phyloP scores from a whole-genome alignment of 2,797 vertebrate species.

The Dendrocincla fuliginosa region DNA sequence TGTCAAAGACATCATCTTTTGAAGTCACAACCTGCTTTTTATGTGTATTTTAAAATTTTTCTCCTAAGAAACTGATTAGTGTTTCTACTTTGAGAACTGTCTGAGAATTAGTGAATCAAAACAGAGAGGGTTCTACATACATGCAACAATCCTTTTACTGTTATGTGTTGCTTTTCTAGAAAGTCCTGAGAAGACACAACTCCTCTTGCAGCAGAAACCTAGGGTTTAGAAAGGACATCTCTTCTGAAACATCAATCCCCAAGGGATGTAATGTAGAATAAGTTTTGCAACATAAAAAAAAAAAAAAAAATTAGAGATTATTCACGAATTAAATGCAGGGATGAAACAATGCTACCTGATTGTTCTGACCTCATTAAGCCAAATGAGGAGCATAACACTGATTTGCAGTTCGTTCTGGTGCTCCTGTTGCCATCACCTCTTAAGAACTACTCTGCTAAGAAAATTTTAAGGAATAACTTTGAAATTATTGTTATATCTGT shows the following conservation, averaged over 20 bases:
- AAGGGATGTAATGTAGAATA: neutral
- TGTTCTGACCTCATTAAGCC: neutral
- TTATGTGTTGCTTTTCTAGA: neutral
- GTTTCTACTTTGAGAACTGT: neutral
- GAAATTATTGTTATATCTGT: neutral
- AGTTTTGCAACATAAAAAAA: neutral
- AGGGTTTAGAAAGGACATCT: neutral
- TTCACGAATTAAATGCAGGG: neutral
- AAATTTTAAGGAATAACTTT: neutral
- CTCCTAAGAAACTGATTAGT: neutral
- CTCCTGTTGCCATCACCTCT: neutral
- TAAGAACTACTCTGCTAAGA: neutral
- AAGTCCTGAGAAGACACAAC: neutral
- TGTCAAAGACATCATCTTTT: neutral
- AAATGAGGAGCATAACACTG: neutral
- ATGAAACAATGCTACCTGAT: neutral
- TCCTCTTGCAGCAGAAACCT: neutral
- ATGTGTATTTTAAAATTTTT: neutral
- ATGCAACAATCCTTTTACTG: neutral
- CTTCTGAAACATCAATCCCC: neutral
- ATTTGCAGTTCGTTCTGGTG: neutral
- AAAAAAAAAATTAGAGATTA: neutral
- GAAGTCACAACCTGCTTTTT: neutral
- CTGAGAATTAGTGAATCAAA: neutral
- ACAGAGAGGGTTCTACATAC: neutral